Evolutionary conservation across 2,797 vertebrate genomes (phyloP), one percentile per base, ranked within the genome.

Genomic region (Leptodactylus fallax): DNA sequence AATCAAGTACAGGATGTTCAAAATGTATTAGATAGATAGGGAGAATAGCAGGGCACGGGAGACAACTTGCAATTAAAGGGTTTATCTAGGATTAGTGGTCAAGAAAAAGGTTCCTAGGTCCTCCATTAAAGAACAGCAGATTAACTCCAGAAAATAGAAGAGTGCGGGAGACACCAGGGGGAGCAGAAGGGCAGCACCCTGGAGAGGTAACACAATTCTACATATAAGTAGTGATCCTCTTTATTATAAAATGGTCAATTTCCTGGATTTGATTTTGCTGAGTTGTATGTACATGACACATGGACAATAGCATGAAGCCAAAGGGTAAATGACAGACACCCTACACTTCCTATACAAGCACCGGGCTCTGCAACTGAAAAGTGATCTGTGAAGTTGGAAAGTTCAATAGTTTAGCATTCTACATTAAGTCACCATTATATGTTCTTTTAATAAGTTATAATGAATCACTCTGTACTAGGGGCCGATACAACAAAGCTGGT

Each of bases 291-390:
- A 17, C 25, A 27, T 79, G 12, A 53, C 8, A 12, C 51, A 36
- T 7, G 11, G 49, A 79, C 76, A 79, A 47, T 79, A 10, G 23
- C 53, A 36, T 16, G 51, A 21, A 63, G 19, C 11, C 58, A 81
- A 71, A 72, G 85, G 63, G 17, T 51, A 56, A 17, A 61, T 14
- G 36, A 21, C 69, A 83, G 58, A 7, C 45, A 77, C 19, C 47
- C 13, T 19, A 8, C 21, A 58, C 36, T 81, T 69, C 78, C 53
- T 74, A 49, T 1, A 49, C 17, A 45, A 45, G 6, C 25, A 36
- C 7, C n/a, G 76, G 79, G 21, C 25, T 76, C 55, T 45, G 9
- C 19, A 56, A 49, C 5, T 87, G 85, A 65, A 87, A 87, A 87
- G 65, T 47, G 4, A n/a, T 21, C 27, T 8, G 12, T 82, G 49